Percentiles rank a stretch among this genome's conserved stretches.
These are phyloP conservation scores for Diplodus puntazzo DNA, from an alignment of 2,797 vertebrate species.

Conservation along the genomic window DNA sequence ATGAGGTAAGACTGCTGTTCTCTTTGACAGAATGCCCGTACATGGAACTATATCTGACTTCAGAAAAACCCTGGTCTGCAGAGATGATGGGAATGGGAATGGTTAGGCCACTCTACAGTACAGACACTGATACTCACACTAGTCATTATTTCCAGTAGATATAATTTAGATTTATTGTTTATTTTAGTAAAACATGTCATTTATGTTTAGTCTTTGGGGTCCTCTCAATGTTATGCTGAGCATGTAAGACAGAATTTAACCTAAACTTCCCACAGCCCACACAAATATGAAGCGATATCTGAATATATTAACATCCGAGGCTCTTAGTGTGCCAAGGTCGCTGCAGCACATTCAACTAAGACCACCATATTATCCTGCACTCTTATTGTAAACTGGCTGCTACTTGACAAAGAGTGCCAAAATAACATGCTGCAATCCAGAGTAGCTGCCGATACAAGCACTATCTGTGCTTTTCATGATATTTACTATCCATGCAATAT, in stretches of 20 bases:
- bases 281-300: no score
- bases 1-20: constrained; percentile 30
- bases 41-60: constrained; percentile 42
- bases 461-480: no score
- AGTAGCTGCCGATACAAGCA: no score
- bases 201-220: neutral
- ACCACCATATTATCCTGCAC: no score
- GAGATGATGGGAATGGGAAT: neutral
- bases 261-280: neutral
- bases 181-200: neutral
- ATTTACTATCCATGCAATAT: no score
- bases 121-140: neutral
- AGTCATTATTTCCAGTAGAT: neutral
- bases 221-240: no score
- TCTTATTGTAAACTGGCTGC: no score
- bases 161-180: neutral
- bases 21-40: constrained; percentile 45
- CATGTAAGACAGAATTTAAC: neutral
- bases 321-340: neutral
- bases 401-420: no score
- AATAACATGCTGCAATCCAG: no score
- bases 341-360: no score
- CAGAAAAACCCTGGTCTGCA: constrained; percentile 11
- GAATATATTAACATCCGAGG: neutral
- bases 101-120: neutral